phyloP scores from a whole-genome alignment of 2,888 invertebrate species.

The Salticus scenicus region DNA sequence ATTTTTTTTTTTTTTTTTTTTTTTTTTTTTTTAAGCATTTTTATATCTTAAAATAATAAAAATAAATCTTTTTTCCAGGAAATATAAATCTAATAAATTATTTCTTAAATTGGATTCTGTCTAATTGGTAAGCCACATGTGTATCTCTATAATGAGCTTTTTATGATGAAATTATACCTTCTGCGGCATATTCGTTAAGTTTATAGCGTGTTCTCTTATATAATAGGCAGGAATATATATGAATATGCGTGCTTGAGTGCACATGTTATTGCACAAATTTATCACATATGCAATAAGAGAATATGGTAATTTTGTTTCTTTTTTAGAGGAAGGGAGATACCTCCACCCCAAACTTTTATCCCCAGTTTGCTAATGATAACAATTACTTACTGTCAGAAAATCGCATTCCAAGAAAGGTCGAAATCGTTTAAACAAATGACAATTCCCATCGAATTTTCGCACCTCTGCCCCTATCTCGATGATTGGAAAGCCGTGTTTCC shows the following conservation, averaged over 20 bases:
- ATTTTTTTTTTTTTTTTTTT: too few relatives aligned
- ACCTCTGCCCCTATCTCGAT: conserved; percentile 35
- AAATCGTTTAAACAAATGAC: conserved; percentile 56
- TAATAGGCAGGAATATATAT: neutral
- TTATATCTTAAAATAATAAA: too few relatives aligned
- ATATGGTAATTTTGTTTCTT: conserved; percentile 21
- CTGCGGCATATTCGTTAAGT: neutral
- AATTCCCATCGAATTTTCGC: conserved; percentile 47
- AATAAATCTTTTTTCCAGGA: too few relatives aligned
- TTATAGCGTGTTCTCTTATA: neutral
- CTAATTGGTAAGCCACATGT: neutral
- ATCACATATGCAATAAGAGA: neutral
- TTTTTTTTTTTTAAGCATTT: too few relatives aligned
- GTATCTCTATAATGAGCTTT: neutral
- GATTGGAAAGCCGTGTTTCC: conserved; percentile 60
- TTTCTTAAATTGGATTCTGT: neutral
- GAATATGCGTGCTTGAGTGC: neutral
- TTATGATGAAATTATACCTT: neutral
- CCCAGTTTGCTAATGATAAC: conserved; percentile 59
- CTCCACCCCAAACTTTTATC: conserved; percentile 23
- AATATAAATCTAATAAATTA: too few relatives aligned
- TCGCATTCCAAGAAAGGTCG: conserved; percentile 38
- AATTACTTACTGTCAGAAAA: conserved; percentile 67
- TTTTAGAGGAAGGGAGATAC: conserved; percentile 47
- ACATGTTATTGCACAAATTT: neutral